Evolutionary conservation across 1,140 invertebrate genomes (phyloP), one percentile per base, ranked within the genome.

Genomic region (Dreissena polymorpha): DNA sequence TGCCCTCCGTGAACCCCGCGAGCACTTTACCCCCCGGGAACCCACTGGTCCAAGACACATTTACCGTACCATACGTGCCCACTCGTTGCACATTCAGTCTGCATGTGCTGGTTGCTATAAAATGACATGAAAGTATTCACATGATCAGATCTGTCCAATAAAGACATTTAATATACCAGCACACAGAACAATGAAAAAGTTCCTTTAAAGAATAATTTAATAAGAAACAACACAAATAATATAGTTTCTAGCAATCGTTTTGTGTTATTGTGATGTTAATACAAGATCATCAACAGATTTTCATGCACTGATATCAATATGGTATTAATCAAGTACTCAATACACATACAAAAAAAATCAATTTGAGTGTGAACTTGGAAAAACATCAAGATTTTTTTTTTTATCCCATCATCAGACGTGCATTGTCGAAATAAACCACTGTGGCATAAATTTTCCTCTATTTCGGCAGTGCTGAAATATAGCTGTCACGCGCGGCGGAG

Each of bases 1-100:
- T 64, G 13, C 91, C 91, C 70, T 80, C 83, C 13, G n/a, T 79
- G 50, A 90, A 88, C 39, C 89, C 88, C 53, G 75, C 14, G 0
- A 85, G 83, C 27, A 85, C 68, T 55, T 81, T 25, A 6, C 53
- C 82, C 0, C 51, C 68, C n/a, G 78, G 83, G 70, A 88, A 86
- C 7, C 90, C 91, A 65, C 75, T 70, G 10, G 67, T 16, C 90
- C 90, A 91, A 64, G 87, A 81, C 10, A 90, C 85, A 25, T 74
- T 74, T n/a, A 91, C 51, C 29, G 50, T 86, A 18, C 91, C 91
- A 79, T 90, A 91, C n/a, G 85, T 84, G 7, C 91, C 91, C 13
- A 63, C 55, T 25, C 91, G 70, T 8, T 25, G 63, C 7, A 91
- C 53, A 10, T 72, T 87, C 29, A 91, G 72, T 27, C 53, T 83